phyloP scores from a whole-genome alignment of 2,113 vertebrate species.

The Brachyhypopomus occidentalis region DNA sequence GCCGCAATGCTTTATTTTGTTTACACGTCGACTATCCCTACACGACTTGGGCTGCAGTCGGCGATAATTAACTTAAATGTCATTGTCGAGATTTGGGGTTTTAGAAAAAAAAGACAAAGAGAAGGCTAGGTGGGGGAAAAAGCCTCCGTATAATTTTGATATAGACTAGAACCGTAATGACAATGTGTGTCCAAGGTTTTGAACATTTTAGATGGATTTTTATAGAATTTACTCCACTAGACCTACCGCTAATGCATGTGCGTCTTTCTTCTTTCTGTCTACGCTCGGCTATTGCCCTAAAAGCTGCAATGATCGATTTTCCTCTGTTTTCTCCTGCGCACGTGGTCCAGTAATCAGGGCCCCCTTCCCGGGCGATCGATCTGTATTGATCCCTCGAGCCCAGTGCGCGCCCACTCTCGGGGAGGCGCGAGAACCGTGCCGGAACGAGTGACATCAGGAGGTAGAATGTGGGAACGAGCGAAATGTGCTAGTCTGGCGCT shows the following conservation, averaged over 20 bases:
- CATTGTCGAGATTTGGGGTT: conserved; percentile 11
- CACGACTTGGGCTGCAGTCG: conserved; percentile 18
- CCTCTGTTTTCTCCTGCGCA: conserved; percentile 81
- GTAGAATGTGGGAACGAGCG: conserved; percentile 47
- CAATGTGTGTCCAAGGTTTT: conserved; percentile 18
- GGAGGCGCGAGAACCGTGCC: conserved; percentile 53
- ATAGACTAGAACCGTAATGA: neutral
- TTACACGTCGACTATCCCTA: conserved; percentile 10
- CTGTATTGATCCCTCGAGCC: conserved; percentile 73
- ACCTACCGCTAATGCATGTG: conserved; percentile 33
- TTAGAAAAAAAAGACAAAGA: neutral
- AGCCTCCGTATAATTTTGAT: conserved; percentile 7
- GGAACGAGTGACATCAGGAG: conserved; percentile 55
- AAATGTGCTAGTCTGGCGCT: conserved; percentile 31
- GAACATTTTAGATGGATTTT: conserved; percentile 37
- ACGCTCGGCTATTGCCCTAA: conserved; percentile 80
- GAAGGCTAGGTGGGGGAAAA: neutral
- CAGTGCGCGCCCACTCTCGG: conserved; percentile 58
- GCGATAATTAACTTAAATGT: conserved; percentile 24
- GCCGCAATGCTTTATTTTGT: conserved; percentile 15
- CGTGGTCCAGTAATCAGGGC: conserved; percentile 85
- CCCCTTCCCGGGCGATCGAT: conserved; percentile 82
- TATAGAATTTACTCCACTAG: conserved; percentile 23
- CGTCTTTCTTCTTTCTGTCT: conserved; percentile 63
- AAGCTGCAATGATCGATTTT: conserved; percentile 86